Percentiles rank a stretch among this genome's conserved stretches.
Evolutionary conservation across 2,113 vertebrate species (phyloP).

Genomic region (Prunella fulvescens): DNA sequence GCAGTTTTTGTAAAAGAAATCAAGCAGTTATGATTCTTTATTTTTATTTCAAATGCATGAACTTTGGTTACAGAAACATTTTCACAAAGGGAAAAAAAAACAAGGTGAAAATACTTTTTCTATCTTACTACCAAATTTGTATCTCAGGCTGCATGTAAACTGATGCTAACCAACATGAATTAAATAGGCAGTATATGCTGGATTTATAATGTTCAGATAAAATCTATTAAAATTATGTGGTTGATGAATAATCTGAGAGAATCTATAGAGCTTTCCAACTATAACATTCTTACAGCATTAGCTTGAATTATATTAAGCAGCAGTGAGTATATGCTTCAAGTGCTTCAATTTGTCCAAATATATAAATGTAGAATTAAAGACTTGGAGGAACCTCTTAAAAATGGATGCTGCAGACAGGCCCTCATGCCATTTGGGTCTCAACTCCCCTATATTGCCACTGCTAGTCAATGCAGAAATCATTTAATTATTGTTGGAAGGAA

Average conservation of each 20-base stretch:
- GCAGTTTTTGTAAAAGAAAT: not conserved
- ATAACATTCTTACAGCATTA: not conserved
- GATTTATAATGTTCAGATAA: not conserved
- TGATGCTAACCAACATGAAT: not conserved
- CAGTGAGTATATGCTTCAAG: not conserved
- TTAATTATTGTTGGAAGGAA: not conserved
- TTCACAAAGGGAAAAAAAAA: not conserved
- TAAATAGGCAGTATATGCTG: not conserved
- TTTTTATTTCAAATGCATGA: not conserved
- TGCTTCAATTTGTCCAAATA: not conserved
- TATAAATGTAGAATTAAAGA: not conserved
- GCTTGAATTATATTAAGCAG: not conserved
- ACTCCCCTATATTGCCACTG: fast-evolving
- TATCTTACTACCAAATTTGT: not conserved
- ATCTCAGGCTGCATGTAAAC: not conserved
- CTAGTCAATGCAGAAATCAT: not conserved
- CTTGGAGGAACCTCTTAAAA: not conserved
- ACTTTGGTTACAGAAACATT: not conserved
- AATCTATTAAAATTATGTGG: not conserved
- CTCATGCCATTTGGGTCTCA: not conserved
- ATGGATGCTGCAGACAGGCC: not conserved
- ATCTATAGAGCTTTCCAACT: not conserved
- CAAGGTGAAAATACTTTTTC: not conserved
- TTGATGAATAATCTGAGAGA: not conserved
- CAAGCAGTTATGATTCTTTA: not conserved